Base-by-base conservation (phyloP, 2,797 vertebrate species). In the Aldrovandia affinis region DNA sequence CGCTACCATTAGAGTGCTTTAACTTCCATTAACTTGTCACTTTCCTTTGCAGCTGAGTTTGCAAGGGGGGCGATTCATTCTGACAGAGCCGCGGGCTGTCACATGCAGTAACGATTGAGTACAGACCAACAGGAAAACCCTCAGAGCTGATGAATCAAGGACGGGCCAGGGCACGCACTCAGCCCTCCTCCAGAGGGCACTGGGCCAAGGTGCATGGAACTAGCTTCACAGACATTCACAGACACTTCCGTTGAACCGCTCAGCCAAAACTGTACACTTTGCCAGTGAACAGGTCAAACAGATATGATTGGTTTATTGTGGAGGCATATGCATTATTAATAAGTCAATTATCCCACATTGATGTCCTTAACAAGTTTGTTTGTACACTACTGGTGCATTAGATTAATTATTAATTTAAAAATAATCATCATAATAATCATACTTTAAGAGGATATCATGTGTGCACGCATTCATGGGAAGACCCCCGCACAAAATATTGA, bases 1-100 rank as follows among this genome's bases (percentile, higher is more conserved):
- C 90, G 8, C 90, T 91, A 86, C 92, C 93, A 95, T 92, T 92
- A 92, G 90, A 90, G 90, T 90, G 91, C 87, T 94, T 94, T 92
- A 94, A 92, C 90, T 92, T 91, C 92, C 92, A 94, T 94, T 94
- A 93, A 91, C 88, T 92, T 96, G 95, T 95, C 95, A 95, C 92
- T 95, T 95, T 88, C 86, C 86, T 36, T 87, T 42, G 88, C 90
- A 91, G 91, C 91, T 89, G 89, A 85, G 86, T 90, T 89, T 90
- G 88, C 88, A 70, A 87, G 83, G 90, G 91, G 89, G 88, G 89
- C 90, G 87, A 94, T 94, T 94, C 82, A 68, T 93, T 93, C 87
- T 95, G 94, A 95, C 95, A 95, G 93, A 92, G 89, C 88, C 89
- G 86, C 28, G 90, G 92, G 89, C 89, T 89, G 92, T 94, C 90